Evolutionary conservation across 2,888 invertebrate species (phyloP).

Genomic region (Ormyrus nitidulus): DNA sequence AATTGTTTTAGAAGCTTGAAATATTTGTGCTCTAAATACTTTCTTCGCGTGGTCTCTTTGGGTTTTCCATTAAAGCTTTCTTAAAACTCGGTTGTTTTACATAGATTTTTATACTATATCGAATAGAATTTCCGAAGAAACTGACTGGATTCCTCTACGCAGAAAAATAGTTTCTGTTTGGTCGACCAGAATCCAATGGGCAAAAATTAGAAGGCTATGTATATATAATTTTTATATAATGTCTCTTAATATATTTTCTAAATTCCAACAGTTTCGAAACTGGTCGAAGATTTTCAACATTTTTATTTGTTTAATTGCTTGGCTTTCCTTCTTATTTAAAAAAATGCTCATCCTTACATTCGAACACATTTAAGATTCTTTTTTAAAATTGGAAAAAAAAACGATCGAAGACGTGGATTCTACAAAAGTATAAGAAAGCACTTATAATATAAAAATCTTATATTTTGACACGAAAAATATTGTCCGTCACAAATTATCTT

Average conservation of each 20-base stretch:
- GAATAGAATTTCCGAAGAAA: neutral
- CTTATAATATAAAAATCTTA: conserved; percentile 40
- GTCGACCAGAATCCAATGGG: conserved; percentile 40
- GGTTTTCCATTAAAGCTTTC: conserved; percentile 21
- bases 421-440: conserved; percentile 43
- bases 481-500: conserved; percentile 53
- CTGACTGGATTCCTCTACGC: conserved; percentile 25
- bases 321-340: conserved; percentile 10
- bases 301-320: conserved; percentile 19
- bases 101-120: neutral
- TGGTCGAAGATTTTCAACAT: conserved; percentile 20
- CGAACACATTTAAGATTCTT: conserved; percentile 9
- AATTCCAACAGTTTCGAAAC: conserved; percentile 36
- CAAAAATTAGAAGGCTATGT: conserved; percentile 16
- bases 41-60: conserved; percentile 45
- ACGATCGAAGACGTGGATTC: conserved; percentile 14
- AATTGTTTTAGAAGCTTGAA: conserved; percentile 35
- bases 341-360: conserved; percentile 29
- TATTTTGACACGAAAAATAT: conserved; percentile 52
- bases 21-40: conserved; percentile 48
- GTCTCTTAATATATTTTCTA: conserved; percentile 13
- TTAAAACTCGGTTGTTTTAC: neutral
- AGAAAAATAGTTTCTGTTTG: conserved; percentile 48
- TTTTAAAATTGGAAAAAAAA: conserved; percentile 14
- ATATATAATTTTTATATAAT: conserved; percentile 1